Conservation (phyloP, 2,888 invertebrate species). For the Germaria angustata region DNA sequence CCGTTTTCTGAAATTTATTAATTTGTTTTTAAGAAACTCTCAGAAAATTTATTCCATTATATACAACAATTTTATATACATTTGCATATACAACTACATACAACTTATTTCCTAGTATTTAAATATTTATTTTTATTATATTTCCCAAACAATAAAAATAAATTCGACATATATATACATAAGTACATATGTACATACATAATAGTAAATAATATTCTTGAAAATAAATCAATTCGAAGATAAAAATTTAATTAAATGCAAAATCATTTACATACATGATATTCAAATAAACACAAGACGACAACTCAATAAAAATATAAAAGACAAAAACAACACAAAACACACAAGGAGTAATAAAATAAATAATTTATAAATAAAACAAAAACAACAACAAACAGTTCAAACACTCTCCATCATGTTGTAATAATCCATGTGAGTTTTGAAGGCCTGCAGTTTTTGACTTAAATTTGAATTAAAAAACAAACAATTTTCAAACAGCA, state of each 20-base stretch:
- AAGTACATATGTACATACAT: no score
- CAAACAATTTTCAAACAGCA: conserved; percentile 1
- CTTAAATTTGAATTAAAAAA: conserved; percentile 20
- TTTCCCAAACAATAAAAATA: not conserved
- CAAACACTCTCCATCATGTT: not conserved
- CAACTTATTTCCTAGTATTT: no score
- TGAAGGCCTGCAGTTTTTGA: conserved; percentile 36
- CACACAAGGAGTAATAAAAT: conserved; percentile 17
- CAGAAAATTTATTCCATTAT: no score
- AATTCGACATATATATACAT: not conserved
- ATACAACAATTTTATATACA: no score
- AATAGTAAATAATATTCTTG: not conserved
- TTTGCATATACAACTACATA: no score
- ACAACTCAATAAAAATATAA: conserved; percentile 36
- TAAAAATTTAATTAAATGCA: conserved; percentile 62
- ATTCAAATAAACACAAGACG: conserved; percentile 32
- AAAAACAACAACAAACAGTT: conserved; percentile 18
- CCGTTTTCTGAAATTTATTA: no score
- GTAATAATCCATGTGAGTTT: conserved; percentile 2
- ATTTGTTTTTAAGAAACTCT: no score
- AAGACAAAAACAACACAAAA: conserved; percentile 1
- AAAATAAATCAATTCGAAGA: conserved; percentile 54
- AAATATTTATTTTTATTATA: no score
- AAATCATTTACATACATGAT: conserved; percentile 59
- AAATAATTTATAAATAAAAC: conserved; percentile 44